phyloP scores from a whole-genome alignment of 2,888 invertebrate species.

The Chromoteleia sp. region DNA sequence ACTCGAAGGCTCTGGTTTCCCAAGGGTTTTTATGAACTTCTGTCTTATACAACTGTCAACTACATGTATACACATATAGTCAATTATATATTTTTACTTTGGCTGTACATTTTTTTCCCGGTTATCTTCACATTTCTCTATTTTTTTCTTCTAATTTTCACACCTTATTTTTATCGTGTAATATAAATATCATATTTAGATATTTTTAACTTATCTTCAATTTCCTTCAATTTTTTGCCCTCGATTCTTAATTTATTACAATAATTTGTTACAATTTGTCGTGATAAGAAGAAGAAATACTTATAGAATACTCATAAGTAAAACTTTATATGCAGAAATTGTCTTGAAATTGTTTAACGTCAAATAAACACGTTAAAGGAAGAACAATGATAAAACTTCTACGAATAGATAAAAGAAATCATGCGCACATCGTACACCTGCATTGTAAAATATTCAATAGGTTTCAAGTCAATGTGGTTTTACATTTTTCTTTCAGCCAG shows the following conservation, averaged over 20 bases:
- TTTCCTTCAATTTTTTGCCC: too few species aligned
- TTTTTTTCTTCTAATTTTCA: too few species aligned
- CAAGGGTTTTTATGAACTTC: slow-evolving; percentile 32
- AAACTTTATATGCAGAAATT: too few species aligned
- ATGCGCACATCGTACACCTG: slow-evolving; percentile 14
- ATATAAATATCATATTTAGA: too few species aligned
- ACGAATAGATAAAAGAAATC: slow-evolving; percentile 14
- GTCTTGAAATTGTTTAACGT: neutral
- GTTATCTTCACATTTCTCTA: neutral
- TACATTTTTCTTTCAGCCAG: neutral
- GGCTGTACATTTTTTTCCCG: neutral
- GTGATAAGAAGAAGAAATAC: too few species aligned
- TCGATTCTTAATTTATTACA: too few species aligned
- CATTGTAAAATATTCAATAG: slow-evolving; percentile 3
- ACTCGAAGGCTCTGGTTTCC: slow-evolving; percentile 47
- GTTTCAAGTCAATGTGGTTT: slow-evolving; percentile 5
- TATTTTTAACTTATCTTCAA: too few species aligned
- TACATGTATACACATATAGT: too few species aligned
- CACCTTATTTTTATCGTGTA: too few species aligned
- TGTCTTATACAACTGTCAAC: slow-evolving; percentile 21
- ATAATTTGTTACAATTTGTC: too few species aligned
- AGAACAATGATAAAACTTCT: slow-evolving; percentile 11
- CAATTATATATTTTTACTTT: slow-evolving; percentile 20
- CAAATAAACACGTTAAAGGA: slow-evolving; percentile 1
- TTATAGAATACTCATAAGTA: too few species aligned